These are phyloP conservation scores for Halictus ligatus DNA, from an alignment of 2,888 invertebrate genomes.

Conservation along the genomic window DNA sequence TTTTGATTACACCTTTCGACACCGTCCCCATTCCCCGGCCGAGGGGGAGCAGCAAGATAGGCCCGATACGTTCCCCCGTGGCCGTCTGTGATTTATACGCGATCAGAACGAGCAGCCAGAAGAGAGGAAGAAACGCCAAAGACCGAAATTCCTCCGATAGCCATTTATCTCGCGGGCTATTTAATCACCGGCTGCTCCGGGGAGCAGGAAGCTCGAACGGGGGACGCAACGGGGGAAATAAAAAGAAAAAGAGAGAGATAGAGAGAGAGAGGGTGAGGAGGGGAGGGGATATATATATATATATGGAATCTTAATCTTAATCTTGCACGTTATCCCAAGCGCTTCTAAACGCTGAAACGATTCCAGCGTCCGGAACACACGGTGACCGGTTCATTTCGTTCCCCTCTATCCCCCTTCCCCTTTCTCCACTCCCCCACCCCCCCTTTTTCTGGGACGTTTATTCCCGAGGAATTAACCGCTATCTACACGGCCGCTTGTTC, in stretches of 20 bases:
- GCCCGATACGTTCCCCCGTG: constrained; percentile 11
- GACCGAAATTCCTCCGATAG: constrained; percentile 67
- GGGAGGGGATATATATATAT: constrained; percentile 24
- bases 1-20: constrained; percentile 45
- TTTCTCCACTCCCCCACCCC: neutral
- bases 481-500: constrained; percentile 46
- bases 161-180: constrained; percentile 68
- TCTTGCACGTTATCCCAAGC: constrained; percentile 67
- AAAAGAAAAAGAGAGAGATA: neutral
- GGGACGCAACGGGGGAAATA: neutral
- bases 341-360: constrained; percentile 73
- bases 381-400: constrained; percentile 69
- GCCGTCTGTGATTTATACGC: constrained; percentile 54
- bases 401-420: neutral
- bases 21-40: constrained; percentile 17
- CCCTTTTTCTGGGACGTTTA: neutral
- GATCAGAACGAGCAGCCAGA: constrained; percentile 29
- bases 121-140: constrained; percentile 41
- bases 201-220: constrained; percentile 22
- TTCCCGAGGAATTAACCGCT: constrained; percentile 40
- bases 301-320: constrained; percentile 71
- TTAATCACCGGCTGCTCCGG: constrained; percentile 57
- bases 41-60: constrained; percentile 25
- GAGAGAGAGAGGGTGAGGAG: no score
- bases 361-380: constrained; percentile 39